Evolutionary conservation across 2,113 vertebrate species (phyloP).

Genomic region (Plectropomus leopardus): DNA sequence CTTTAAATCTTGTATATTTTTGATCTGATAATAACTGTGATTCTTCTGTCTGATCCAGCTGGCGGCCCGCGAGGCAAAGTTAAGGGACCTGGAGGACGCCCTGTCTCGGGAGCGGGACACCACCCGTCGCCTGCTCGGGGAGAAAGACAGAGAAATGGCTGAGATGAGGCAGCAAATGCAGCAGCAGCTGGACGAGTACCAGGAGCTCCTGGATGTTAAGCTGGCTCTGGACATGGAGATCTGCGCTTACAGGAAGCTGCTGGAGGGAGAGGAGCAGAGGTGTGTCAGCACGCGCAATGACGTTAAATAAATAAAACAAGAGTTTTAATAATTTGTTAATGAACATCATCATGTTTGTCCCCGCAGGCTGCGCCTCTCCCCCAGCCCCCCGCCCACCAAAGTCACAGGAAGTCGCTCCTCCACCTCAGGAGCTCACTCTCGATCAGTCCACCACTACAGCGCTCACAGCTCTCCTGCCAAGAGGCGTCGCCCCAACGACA

Average conservation of each 20-base stretch:
- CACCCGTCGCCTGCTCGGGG: constrained; percentile 89
- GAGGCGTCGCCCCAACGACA: constrained; percentile 91
- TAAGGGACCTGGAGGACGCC: constrained; percentile 93
- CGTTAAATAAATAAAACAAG: background rate
- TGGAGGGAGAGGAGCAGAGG: constrained; percentile 98
- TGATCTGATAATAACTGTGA: background rate
- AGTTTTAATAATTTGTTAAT: background rate
- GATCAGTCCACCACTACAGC: constrained; percentile 46
- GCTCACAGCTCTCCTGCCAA: constrained; percentile 85
- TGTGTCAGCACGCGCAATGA: constrained; percentile 45
- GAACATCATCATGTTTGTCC: background rate
- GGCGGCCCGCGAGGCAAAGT: constrained; percentile 91
- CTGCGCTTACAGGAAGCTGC: constrained; percentile 94
- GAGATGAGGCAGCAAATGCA: constrained; percentile 97
- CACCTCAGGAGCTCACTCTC: constrained; percentile 59
- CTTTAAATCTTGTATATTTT: background rate
- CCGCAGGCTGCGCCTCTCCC: constrained; percentile 92
- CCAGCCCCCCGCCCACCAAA: constrained; percentile 89
- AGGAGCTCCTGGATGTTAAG: constrained; percentile 97
- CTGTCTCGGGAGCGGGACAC: constrained; percentile 91
- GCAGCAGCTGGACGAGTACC: constrained; percentile 96
- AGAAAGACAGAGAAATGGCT: constrained; percentile 96
- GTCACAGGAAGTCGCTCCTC: constrained; percentile 82
- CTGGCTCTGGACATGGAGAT: constrained; percentile 99
- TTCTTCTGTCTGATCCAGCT: constrained; percentile 79